Conservation (phyloP, 2,113 vertebrate species). For the Athene noctua region DNA sequence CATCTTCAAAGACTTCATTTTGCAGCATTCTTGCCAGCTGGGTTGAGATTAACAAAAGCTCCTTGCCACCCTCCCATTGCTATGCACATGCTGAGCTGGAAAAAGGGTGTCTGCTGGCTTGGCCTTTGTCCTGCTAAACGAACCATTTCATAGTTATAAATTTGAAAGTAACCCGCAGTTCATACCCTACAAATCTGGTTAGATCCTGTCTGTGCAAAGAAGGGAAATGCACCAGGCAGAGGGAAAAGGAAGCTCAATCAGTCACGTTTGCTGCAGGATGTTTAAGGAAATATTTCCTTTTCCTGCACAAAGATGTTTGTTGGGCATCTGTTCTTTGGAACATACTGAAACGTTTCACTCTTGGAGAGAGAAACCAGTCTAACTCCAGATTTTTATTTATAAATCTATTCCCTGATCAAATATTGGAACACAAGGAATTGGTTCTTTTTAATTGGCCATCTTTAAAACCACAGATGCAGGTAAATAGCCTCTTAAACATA, state of each 20-base stretch:
- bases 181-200: constrained; percentile 50
- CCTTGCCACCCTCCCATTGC: constrained; percentile 54
- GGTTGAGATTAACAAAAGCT: constrained; percentile 64
- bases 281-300: constrained; percentile 70
- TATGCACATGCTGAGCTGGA: constrained; percentile 57
- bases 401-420: not conserved
- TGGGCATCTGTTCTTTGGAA: constrained; percentile 28
- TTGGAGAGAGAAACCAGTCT: not conserved
- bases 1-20: constrained; percentile 57
- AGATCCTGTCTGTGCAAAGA: constrained; percentile 56
- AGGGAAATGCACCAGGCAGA: constrained; percentile 52
- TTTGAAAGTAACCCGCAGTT: constrained; percentile 58
- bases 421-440: not conserved
- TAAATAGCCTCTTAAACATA: not conserved
- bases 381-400: not conserved
- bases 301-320: constrained; percentile 55
- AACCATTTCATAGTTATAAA: constrained; percentile 63
- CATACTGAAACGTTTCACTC: not conserved
- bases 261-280: constrained; percentile 68
- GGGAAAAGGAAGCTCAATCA: constrained; percentile 58
- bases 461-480: not conserved
- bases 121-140: constrained; percentile 65
- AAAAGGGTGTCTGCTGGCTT: constrained; percentile 49
- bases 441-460: not conserved
- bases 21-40: constrained; percentile 56